phyloP scores from a whole-genome alignment of 1,140 invertebrate species.

The Orchesella cincta region DNA sequence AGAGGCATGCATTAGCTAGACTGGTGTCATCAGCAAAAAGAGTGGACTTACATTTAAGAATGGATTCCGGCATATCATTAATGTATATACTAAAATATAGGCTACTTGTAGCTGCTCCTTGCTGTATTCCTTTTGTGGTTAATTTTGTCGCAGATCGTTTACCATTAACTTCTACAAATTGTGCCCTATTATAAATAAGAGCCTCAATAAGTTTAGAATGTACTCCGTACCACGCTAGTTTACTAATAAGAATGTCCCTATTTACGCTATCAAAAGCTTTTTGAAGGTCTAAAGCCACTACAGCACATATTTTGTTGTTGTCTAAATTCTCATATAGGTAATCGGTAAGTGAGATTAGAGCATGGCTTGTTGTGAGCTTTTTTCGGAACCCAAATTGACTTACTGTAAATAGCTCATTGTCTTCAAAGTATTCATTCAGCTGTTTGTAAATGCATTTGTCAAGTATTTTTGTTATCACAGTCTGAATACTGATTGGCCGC shows the following conservation, averaged over 20 bases:
- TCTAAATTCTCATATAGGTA: slow-evolving; percentile 53
- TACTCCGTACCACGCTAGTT: slow-evolving; percentile 47
- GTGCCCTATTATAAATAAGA: slow-evolving; percentile 17
- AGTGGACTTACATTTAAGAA: not conserved
- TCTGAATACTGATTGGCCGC: slow-evolving; percentile 10
- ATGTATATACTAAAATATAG: not conserved
- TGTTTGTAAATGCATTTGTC: slow-evolving; percentile 31
- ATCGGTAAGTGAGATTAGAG: slow-evolving; percentile 54
- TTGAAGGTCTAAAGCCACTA: slow-evolving; percentile 55
- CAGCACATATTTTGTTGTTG: slow-evolving; percentile 50
- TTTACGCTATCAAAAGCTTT: slow-evolving; percentile 58
- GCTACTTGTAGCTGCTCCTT: not conserved
- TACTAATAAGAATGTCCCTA: slow-evolving; percentile 54
- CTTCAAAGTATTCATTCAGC: not conserved
- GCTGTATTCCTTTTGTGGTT: not conserved
- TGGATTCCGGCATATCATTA: not conserved
- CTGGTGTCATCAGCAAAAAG: not conserved
- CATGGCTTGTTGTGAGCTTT: slow-evolving; percentile 54
- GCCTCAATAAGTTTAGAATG: slow-evolving; percentile 7
- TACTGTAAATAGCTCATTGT: slow-evolving; percentile 19
- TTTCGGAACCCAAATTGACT: slow-evolving; percentile 57
- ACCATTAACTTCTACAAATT: slow-evolving; percentile 16
- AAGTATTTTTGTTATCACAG: not conserved
- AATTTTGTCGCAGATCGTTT: not conserved
- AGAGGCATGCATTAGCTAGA: not conserved